Conservation (phyloP, 2,797 vertebrate genomes). For the Semaprochilodus insignis region DNA sequence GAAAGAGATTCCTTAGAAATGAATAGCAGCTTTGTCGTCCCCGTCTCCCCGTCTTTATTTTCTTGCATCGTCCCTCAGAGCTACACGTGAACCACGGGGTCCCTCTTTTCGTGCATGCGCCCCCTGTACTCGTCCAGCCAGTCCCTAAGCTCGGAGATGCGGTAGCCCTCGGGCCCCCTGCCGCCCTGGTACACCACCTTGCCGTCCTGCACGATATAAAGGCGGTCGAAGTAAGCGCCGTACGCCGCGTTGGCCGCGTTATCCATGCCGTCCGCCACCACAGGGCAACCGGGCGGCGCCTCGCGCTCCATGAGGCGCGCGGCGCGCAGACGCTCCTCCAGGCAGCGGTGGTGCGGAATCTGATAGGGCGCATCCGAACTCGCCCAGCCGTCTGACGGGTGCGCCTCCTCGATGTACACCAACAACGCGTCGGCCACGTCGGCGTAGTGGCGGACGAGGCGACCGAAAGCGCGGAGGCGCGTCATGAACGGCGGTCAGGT, state of each 20-base stretch:
- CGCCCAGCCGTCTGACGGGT: conserved; percentile 96
- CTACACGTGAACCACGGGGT: conserved; percentile 83
- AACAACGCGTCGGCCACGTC: conserved; percentile 92
- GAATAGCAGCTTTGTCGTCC: conserved; percentile 63
- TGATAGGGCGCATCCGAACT: conserved; percentile 94
- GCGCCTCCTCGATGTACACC: conserved; percentile 97
- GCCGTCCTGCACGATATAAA: conserved; percentile 90
- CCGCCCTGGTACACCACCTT: conserved; percentile 93
- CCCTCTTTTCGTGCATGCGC: conserved; percentile 70
- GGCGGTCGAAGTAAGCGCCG: conserved; percentile 95
- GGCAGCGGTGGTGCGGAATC: conserved; percentile 91
- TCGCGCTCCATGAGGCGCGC: conserved; percentile 89
- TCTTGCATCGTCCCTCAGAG: not conserved
- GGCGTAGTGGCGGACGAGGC: conserved; percentile 87
- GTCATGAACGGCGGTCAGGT: conserved; percentile 99
- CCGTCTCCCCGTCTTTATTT: not conserved
- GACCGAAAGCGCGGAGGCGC: conserved; percentile 92
- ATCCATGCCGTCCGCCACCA: conserved; percentile 95
- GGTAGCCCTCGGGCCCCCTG: conserved; percentile 93
- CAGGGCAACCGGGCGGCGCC: conserved; percentile 82
- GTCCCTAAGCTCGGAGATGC: conserved; percentile 90
- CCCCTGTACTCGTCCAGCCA: conserved; percentile 89
- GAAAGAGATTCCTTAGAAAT: conserved; percentile 7
- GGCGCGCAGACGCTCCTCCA: conserved; percentile 90
- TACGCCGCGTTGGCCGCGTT: conserved; percentile 94